phyloP scores from a whole-genome alignment of 2,888 invertebrate genomes.

The Camponotus fellah region DNA sequence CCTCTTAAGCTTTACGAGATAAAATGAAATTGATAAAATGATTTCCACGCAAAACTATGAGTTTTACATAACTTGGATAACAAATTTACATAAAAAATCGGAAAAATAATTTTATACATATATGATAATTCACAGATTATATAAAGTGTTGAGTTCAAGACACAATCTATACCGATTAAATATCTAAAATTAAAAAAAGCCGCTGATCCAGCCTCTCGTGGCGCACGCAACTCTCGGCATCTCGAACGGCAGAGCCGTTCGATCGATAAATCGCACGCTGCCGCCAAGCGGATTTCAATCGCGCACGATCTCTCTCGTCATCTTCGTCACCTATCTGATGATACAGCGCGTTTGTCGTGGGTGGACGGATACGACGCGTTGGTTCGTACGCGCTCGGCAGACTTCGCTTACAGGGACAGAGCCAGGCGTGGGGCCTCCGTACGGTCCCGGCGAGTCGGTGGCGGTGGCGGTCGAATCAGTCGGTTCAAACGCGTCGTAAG shows the following conservation, averaged over 20 bases:
- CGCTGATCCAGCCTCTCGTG: not conserved
- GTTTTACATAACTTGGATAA: not conserved
- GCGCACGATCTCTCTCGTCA: constrained; percentile 26
- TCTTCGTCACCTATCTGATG: constrained; percentile 43
- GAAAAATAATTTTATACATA: not conserved
- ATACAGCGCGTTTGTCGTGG: constrained; percentile 30
- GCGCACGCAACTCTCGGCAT: not conserved
- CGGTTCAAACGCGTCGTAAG: constrained; percentile 81
- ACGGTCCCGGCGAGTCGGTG: constrained; percentile 78
- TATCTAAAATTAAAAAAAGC: not conserved
- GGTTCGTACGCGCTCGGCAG: constrained; percentile 74
- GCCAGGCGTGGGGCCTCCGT: constrained; percentile 76
- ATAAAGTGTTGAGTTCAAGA: not conserved
- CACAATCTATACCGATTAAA: not conserved
- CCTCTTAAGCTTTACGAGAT: not conserved
- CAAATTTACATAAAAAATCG: not conserved
- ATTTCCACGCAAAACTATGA: not conserved
- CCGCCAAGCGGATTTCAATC: constrained; percentile 34
- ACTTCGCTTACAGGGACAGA: constrained; percentile 63
- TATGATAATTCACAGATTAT: not conserved
- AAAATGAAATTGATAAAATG: not conserved
- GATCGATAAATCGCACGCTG: constrained; percentile 32
- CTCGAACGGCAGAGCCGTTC: not conserved
- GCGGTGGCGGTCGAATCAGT: constrained; percentile 75
- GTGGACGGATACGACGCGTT: constrained; percentile 36